Evolutionary conservation across 37 sponge, comb jelly and placozoan species (phyloP), one percentile per base, ranked within the genome.

Genomic region (Agelas oroides): DNA sequence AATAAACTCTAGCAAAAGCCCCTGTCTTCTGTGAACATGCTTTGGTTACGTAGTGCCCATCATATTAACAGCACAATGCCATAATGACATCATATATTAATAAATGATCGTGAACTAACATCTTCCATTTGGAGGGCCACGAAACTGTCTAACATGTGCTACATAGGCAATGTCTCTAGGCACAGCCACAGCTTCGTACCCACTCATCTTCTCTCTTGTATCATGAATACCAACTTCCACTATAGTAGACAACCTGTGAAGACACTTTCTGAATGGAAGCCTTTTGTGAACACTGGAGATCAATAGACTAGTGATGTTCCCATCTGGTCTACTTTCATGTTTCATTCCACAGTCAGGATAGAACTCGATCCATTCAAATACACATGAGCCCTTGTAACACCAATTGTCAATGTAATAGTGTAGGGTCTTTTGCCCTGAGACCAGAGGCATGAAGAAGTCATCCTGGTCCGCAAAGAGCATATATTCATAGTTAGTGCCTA

Each of bases 291-390:
- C 27, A 14, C 18, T 20, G 14, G 75, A 75, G 6, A 12, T 8
- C 30, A 75, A 56, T 17, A 25, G 56, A 0, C 31, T 21, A 31
- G 75, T 75, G 1, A 75, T 24, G 34, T 75, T 75, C 1, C 75
- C 75, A 54, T 53, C 34, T 2, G 75, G 5, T 20, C 75, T 21
- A 2, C 33, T 55, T 13, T 35, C 30, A 1, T 21, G n/a, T 1
- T 0, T 53, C 72, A 36, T 35, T 25, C 75, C 75, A 75, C 75
- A 75, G 19, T 75, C 75, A 5, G 75, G 56, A 25, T 57, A 75
- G 31, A 27, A 55, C 58, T 75, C 75, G 0, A 57, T 33, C 75
- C 75, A 75, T 11, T 57, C 28, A 6, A 75, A 75, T 1, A 35
- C 24, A 75, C 75, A 75, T 17, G 75, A 25, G 28, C 75, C 75